A percentile compares a stretch with the other conserved stretches of the same genome.
phyloP scores from a whole-genome alignment of 2,888 invertebrate species.

The Girardia tigrina region DNA sequence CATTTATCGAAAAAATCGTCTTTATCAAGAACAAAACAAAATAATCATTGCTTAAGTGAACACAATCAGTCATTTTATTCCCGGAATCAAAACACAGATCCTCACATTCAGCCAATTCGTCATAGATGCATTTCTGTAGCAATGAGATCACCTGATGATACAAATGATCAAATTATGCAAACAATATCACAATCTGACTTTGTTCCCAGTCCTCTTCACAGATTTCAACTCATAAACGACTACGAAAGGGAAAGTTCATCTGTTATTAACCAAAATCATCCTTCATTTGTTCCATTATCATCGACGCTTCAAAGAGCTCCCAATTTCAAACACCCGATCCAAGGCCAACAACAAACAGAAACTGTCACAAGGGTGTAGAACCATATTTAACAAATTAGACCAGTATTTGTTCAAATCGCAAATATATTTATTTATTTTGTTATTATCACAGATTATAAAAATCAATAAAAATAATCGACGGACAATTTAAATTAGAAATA shows the following conservation, averaged over 20 bases:
- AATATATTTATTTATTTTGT: neutral
- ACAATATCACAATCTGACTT: neutral
- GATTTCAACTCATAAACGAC: constrained; percentile 2
- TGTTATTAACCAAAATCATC: neutral
- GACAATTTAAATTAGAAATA: too few species aligned
- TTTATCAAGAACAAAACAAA: constrained; percentile 17
- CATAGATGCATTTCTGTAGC: constrained; percentile 9
- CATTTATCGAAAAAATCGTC: neutral
- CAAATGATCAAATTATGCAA: neutral
- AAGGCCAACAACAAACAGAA: constrained; percentile 1
- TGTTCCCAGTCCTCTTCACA: neutral
- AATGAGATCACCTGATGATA: neutral
- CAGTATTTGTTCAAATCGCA: neutral
- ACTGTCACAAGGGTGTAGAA: neutral
- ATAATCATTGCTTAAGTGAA: neutral
- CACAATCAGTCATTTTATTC: neutral
- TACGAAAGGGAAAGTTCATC: constrained; percentile 11
- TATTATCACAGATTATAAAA: too few species aligned
- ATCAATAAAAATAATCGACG: too few species aligned
- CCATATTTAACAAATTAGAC: neutral
- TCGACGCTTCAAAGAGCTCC: neutral
- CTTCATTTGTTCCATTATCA: neutral
- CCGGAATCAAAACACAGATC: neutral
- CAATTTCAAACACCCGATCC: neutral
- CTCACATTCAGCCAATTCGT: neutral